Base-by-base conservation (phyloP, 2,797 vertebrate species). In the Clamator glandarius region DNA sequence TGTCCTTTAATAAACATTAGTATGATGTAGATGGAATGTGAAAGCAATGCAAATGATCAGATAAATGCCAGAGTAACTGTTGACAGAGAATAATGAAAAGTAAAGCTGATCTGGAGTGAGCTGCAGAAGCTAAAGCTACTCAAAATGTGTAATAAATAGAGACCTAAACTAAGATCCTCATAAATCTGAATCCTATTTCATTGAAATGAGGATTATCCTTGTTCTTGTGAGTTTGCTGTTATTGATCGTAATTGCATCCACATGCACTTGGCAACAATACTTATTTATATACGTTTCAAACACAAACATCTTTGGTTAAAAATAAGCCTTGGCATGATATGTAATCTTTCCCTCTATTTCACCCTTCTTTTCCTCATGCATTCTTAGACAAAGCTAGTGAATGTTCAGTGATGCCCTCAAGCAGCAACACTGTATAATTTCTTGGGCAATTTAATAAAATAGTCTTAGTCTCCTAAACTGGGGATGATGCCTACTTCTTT, bases 11-110 rank as follows among this genome's bases (percentile, higher is more conserved):
- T 61, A 94, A 92, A 82, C 23, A 59, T 58, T 36, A 89, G 12
- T 59, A 50, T 63, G 87, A 89, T 0, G 2, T 58, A 51, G 31
- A 72, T 57, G 36, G 44, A 76, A 85, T 73, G 61, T 69, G 55
- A 93, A 93, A 91, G 57, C 44, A 82, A 63, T 79, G 52, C 41
- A 92, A 61, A 89, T 70, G 28, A 89, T 85, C 54, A 78, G 54
- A 89, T 76, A 76, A 88, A 90, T 1, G 15, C 36, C 50, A 69
- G 57, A 74, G 36, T 73, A 82, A 81, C 84, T 52, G 41, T 73
- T 93, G 80, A 84, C 66, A 94, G 62, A 84, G 77, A 95, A 91
- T 25, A 91, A 78, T 76, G 92, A 92, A 92, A 94, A 78, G 25
- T 50, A 48, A 92, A 86, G 51, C 39, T 66, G 55, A 89, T 68